Percentiles rank a stretch among this genome's conserved stretches.
Conservation (phyloP, 2,888 invertebrate genomes). For the Latrodectus hesperus region DNA sequence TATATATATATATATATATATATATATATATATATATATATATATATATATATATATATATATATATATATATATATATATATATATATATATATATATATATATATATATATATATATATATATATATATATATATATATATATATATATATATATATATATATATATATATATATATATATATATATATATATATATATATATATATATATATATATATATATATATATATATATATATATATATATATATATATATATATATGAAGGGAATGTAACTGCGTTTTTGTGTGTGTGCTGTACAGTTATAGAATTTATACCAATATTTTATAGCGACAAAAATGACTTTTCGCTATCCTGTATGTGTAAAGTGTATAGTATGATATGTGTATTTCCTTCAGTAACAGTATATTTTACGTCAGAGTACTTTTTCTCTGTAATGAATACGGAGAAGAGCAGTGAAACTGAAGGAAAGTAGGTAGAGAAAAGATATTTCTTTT, state of each 20-base stretch:
- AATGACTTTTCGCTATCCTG: too few species aligned
- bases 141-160: neutral
- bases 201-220: neutral
- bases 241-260: slow-evolving; percentile 5
- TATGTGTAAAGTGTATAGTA: neutral
- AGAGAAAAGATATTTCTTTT: neutral
- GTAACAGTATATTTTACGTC: neutral
- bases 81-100: slow-evolving; percentile 4
- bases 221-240: slow-evolving; percentile 4
- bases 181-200: neutral
- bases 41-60: neutral
- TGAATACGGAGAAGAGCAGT: neutral
- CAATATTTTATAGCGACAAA: too few species aligned
- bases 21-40: slow-evolving; percentile 5
- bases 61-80: neutral
- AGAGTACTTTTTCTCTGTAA: neutral
- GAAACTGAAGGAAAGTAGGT: neutral
- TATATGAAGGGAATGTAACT: neutral
- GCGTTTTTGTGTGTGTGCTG: too few species aligned
- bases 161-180: slow-evolving; percentile 5
- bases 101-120: slow-evolving; percentile 1
- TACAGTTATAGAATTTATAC: too few species aligned
- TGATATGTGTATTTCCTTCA: neutral
- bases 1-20: neutral
- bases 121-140: slow-evolving; percentile 3